A percentile compares a stretch with the other conserved stretches of the same genome.
These are phyloP conservation scores for Melospiza melodia DNA, from an alignment of 2,113 vertebrate genomes.

Conservation along the genomic window DNA sequence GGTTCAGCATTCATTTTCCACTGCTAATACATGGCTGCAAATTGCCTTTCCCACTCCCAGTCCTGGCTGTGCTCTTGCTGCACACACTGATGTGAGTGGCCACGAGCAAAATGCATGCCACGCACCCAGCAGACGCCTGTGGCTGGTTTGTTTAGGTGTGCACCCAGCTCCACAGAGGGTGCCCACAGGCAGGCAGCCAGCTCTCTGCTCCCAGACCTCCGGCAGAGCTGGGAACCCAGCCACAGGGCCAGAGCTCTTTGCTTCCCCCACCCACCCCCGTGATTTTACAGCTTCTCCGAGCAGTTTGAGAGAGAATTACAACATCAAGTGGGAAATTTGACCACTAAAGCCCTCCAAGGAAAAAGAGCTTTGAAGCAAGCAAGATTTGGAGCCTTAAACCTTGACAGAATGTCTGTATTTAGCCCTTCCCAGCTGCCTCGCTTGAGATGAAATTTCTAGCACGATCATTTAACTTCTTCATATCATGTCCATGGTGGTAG, in stretches of 20 bases:
- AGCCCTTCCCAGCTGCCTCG: conserved; percentile 42
- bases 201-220: not conserved
- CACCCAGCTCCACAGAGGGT: not conserved
- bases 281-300: conserved; percentile 37
- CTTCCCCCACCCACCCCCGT: not conserved
- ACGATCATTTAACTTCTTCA: not conserved
- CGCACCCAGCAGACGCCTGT: rapidly evolving
- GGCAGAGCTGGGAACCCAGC: not conserved
- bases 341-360: conserved; percentile 66
- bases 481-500: conserved; percentile 5
- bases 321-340: conserved; percentile 49
- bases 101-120: not conserved
- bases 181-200: not conserved
- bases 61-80: not conserved
- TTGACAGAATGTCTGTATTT: conserved; percentile 63
- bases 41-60: not conserved
- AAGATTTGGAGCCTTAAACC: conserved; percentile 64
- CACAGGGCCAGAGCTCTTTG: not conserved
- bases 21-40: not conserved
- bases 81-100: not conserved
- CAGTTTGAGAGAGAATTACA: conserved; percentile 58
- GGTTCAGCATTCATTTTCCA: not conserved
- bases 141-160: not conserved
- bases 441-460: conserved; percentile 50
- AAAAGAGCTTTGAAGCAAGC: conserved; percentile 55